These are phyloP conservation scores for Hiodon alosoides DNA, from an alignment of 2,113 vertebrate species.

Conservation along the genomic window DNA sequence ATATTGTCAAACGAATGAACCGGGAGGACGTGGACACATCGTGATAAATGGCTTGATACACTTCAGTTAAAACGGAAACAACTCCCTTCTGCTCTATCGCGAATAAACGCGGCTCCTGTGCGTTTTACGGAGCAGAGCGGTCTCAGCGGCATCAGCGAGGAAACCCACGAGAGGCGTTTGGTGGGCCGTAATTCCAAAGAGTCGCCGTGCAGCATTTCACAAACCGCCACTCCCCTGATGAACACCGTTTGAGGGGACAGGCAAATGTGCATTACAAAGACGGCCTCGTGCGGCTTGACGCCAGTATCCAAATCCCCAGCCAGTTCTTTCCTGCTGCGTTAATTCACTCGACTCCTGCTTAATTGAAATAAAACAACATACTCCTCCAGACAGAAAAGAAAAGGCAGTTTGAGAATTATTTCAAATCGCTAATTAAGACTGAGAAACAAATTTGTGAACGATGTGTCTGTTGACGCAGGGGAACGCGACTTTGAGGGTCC, in stretches of 20 bases:
- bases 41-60: slow-evolving; percentile 6
- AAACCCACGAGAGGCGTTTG: background rate
- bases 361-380: slow-evolving; percentile 22
- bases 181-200: background rate
- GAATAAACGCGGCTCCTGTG: too few species aligned
- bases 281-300: slow-evolving; percentile 6
- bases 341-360: slow-evolving; percentile 14
- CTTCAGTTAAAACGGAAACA: background rate
- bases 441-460: too few species aligned
- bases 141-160: background rate
- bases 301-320: slow-evolving; percentile 6
- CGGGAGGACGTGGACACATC: slow-evolving; percentile 5
- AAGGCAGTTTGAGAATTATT: slow-evolving; percentile 18
- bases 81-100: background rate
- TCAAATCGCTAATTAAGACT: slow-evolving; percentile 19
- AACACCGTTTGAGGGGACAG: slow-evolving; percentile 6
- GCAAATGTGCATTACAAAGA: background rate
- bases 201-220: background rate
- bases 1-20: background rate
- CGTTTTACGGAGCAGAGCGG: background rate
- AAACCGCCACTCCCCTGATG: background rate
- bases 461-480: too few species aligned
- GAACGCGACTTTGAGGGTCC: too few species aligned
- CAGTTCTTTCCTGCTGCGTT: slow-evolving; percentile 9
- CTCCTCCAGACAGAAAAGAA: slow-evolving; percentile 14